Base-by-base conservation (phyloP, 2,888 invertebrate genomes). In the Stenchaetothrips biformis region DNA sequence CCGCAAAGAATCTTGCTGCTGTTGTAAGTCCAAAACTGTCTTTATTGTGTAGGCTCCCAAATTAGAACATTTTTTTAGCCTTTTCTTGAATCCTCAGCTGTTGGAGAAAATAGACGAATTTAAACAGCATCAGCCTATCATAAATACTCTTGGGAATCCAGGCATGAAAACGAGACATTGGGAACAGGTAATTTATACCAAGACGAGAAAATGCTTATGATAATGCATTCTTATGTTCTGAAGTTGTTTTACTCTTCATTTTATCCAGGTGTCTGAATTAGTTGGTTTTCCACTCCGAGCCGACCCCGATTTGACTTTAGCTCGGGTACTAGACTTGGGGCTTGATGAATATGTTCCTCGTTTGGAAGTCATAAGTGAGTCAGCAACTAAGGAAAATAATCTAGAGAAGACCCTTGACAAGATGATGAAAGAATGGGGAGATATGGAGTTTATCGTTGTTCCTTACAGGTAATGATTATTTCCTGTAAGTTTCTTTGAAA, bases 341-440 rank as follows among this genome's bases (percentile, higher is more conserved):
- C 88, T 98, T 77, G 94, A 93, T 77, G 95, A 97, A 82, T 97
- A 94, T 85, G 92, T 96, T 48, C 89, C 94, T 0, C 95, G 94
- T 87, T 98, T 98, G 86, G 97, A 97, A 87, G 87, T 89, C 1
- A 97, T 98, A 84, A 96, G 97, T 7, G 97, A 98, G 86, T 94
- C 97, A 0, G 98, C 98, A 0, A 96, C 97, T 2, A 98, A 98
- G 87, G 98, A 98, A 87, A 97, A 94, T 86, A 95, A 95, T 85
- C 89, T 98, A 78, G 98, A 98, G 87, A 95, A 92, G 87, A 93
- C 94, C 37, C 88, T 98, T 86, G 89, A 91, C 80, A 96, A 94
- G 88, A 98, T 98, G 98, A 93, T 92, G 86, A 89, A 88, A 79
- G 98, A 98, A 89, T 98, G 98, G 98, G 91, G 91, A 59, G 93